phyloP scores from a whole-genome alignment of 2,113 vertebrate species.

The Anolis sagrei region DNA sequence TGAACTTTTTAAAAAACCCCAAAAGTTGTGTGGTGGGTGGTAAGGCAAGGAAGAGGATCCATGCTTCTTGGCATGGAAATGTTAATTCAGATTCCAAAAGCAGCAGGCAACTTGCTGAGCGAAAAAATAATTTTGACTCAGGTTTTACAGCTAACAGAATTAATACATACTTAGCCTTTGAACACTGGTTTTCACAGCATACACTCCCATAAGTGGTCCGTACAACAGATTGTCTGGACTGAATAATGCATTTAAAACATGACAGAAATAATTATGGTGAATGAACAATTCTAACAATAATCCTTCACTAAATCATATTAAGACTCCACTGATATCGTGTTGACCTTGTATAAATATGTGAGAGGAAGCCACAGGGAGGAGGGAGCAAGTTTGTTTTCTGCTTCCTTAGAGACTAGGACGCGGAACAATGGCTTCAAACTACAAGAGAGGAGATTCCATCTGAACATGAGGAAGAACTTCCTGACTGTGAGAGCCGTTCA shows the following conservation, averaged over 20 bases:
- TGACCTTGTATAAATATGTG: too few relatives aligned
- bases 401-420: too few relatives aligned
- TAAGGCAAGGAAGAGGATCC: not conserved
- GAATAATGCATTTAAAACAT: not conserved
- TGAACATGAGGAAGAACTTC: too few relatives aligned
- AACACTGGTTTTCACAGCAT: not conserved
- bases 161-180: not conserved
- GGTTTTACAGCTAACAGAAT: not conserved
- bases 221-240: not conserved
- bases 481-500: too few relatives aligned
- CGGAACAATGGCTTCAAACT: too few relatives aligned
- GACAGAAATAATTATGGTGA: not conserved
- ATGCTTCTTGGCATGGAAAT: not conserved
- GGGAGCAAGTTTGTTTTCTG: too few relatives aligned
- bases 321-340: not conserved
- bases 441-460: too few relatives aligned
- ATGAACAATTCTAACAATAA: not conserved
- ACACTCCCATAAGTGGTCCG: not conserved
- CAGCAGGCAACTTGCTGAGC: not conserved
- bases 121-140: not conserved
- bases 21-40: not conserved
- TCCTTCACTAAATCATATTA: not conserved
- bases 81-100: conserved; percentile 3
- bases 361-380: too few relatives aligned
- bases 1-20: not conserved